Conservation (phyloP, 1,140 invertebrate genomes). For the Drosophila malerkotliana region DNA sequence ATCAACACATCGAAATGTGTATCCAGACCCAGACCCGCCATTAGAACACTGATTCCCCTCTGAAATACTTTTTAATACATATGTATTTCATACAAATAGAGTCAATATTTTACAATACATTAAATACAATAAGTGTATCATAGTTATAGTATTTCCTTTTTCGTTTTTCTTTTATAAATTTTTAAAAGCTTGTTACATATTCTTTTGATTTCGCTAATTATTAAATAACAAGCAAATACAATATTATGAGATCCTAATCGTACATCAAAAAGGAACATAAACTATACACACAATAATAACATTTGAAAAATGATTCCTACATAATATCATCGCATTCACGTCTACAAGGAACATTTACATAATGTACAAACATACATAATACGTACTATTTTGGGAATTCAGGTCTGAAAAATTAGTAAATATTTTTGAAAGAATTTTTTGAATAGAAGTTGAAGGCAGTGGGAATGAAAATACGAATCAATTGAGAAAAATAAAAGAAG, state of each 20-base stretch:
- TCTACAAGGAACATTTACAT: conserved; percentile 81
- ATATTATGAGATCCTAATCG: conserved; percentile 57
- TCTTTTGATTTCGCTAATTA: conserved; percentile 72
- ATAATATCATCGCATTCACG: conserved; percentile 38
- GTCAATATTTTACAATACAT: conserved; percentile 82
- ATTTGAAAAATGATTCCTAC: conserved; percentile 44
- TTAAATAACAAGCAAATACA: conserved; percentile 79
- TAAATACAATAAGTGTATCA: conserved; percentile 72
- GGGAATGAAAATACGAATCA: conserved; percentile 5
- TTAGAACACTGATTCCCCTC: background rate
- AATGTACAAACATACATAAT: conserved; percentile 77
- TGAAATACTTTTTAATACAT: conserved; percentile 62
- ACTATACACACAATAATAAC: conserved; percentile 60
- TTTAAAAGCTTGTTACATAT: conserved; percentile 73
- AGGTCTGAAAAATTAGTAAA: conserved; percentile 11
- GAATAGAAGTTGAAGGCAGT: background rate
- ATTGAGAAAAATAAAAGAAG: background rate
- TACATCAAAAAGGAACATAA: conserved; percentile 66
- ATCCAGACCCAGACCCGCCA: background rate
- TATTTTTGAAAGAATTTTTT: conserved; percentile 1
- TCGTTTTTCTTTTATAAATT: conserved; percentile 60
- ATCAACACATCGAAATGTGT: conserved; percentile 2
- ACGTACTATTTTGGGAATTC: conserved; percentile 31
- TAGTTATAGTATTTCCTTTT: conserved; percentile 53
- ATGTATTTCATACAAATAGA: conserved; percentile 82